Conservation (phyloP, 2,888 invertebrate species). For the Tiliacea aurago region DNA sequence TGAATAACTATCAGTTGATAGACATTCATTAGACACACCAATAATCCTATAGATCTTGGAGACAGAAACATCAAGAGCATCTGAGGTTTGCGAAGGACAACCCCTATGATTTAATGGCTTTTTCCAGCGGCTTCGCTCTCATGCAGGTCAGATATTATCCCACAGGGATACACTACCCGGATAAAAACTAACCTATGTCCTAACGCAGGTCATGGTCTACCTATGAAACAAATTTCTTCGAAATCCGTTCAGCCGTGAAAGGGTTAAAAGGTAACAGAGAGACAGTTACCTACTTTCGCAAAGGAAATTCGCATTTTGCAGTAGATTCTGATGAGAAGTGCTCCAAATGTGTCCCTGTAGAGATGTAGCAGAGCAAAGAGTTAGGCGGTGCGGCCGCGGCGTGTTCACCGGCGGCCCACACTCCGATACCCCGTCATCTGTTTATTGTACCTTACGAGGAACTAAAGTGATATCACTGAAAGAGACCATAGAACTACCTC, state of each 20-base stretch:
- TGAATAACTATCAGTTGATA: neutral
- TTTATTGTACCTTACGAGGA: conserved; percentile 81
- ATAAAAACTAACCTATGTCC: too few species aligned
- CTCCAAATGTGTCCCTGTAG: conserved; percentile 72
- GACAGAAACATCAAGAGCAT: neutral
- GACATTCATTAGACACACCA: neutral
- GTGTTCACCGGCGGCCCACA: conserved; percentile 87
- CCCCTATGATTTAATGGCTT: neutral
- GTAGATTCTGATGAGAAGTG: neutral
- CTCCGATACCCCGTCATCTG: conserved; percentile 87
- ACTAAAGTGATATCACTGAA: conserved; percentile 57
- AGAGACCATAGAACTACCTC: conserved; percentile 21
- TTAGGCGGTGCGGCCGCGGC: conserved; percentile 83
- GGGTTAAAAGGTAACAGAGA: too few species aligned
- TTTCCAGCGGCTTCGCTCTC: too few species aligned
- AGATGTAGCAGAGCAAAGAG: conserved; percentile 79
- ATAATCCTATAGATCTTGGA: neutral
- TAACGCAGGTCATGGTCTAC: too few species aligned
- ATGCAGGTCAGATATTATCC: too few species aligned
- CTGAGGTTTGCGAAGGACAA: too few species aligned
- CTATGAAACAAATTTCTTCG: too few species aligned
- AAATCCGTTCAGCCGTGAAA: too few species aligned
- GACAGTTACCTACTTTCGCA: too few species aligned
- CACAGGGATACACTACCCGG: too few species aligned
- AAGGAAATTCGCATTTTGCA: too few species aligned